Base-by-base conservation (phyloP, 2,888 invertebrate species). In the Euplexia lucipara region DNA sequence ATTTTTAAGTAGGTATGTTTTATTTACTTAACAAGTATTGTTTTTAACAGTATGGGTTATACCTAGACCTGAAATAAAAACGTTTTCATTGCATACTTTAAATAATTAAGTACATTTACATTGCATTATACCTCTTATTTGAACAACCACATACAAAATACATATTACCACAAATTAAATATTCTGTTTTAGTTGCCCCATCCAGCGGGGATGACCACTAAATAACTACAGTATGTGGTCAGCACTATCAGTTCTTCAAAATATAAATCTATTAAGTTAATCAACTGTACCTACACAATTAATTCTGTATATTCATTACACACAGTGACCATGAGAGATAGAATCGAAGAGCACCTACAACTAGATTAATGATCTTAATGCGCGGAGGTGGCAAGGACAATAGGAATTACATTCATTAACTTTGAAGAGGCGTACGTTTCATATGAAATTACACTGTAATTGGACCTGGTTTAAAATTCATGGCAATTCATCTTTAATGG, bases 271-370 rank as follows among this genome's bases (percentile, higher is more conserved):
- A 72, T 67, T 77, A 53, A 49, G 39, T 62, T 64, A 47, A 78
- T 73, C 59, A 68, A 78, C 68, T 54, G 60, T 57, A 35, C 32
- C 47, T 18, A 56, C 67, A 63, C 57, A 60, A 72, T 68, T 60
- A 60, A 73, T 68, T 70, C 63, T 49, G 64, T 70, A 64, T 47
- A n/a, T n/a, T 26, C 44, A 56, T 61, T 26, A 64, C 56, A 59
- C 34, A 59, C 52, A 61, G 47, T 30, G 79, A 45, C 51, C 70
- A 44, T 74, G 60, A 63, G 48, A 70, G 54, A 78, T 78, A 61
- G 48, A 63, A 78, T 78, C 59, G 56, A 78, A 64, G 62, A 78
- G 60, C 62, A 58, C 48, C 62, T 35, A 78, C 65, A 54, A 41
- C 22, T 57, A 59, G 65, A 74, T 66, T 74, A 78, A 76, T 73